These are phyloP conservation scores for Lota lota DNA, from an alignment of 2,113 vertebrate species.

Conservation along the genomic window DNA sequence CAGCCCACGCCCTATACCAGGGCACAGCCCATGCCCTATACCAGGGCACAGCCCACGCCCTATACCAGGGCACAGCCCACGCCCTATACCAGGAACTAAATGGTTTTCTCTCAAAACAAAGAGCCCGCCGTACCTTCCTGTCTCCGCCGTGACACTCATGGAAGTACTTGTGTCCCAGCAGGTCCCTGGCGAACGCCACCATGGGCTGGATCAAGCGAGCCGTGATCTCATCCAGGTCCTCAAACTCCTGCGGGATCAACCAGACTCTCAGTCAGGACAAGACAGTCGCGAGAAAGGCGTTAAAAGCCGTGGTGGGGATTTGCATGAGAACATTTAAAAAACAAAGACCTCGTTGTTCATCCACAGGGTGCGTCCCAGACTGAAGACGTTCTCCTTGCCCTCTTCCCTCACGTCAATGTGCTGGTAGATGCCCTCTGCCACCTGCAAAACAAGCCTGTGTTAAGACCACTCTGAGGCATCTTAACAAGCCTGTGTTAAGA, in stretches of 20 bases:
- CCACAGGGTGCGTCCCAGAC: conserved; percentile 93
- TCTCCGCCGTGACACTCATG: conserved; percentile 88
- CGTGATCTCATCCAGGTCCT: conserved; percentile 97
- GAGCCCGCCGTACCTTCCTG: conserved; percentile 78
- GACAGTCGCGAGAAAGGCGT: not conserved
- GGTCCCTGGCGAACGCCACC: conserved; percentile 94
- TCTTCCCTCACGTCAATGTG: conserved; percentile 95
- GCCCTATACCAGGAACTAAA: too few relatives aligned
- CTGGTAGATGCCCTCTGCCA: conserved; percentile 93
- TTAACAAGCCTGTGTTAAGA: too few relatives aligned
- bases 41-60: too few relatives aligned
- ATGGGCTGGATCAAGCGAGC: conserved; percentile 97
- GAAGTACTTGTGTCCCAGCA: conserved; percentile 95
- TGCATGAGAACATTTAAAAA: not conserved
- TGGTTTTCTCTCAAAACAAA: not conserved
- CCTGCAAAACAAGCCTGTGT: conserved; percentile 45
- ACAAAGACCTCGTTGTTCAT: conserved; percentile 87
- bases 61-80: too few relatives aligned
- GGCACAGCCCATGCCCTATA: too few relatives aligned
- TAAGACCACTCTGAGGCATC: too few relatives aligned
- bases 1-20: too few relatives aligned
- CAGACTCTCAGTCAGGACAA: conserved; percentile 7
- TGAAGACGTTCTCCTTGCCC: conserved; percentile 99
- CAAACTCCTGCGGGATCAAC: conserved; percentile 83
- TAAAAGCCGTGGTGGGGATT: too few relatives aligned